These are phyloP conservation scores for Paramormyrops kingsleyae DNA, from an alignment of 2,113 vertebrate species.

Conservation along the genomic window DNA sequence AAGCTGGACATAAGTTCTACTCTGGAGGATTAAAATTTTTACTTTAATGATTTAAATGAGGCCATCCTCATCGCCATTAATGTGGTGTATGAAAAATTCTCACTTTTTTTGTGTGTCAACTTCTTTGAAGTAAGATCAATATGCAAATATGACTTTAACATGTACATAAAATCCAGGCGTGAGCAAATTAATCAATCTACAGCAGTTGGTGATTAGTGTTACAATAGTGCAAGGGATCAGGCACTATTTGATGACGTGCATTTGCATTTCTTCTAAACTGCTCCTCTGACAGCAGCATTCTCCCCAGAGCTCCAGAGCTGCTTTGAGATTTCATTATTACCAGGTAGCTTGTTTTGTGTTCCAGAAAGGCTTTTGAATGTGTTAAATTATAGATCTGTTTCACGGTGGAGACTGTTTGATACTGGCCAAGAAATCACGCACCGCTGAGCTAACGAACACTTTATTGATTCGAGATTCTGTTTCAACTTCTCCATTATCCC, in stretches of 20 bases:
- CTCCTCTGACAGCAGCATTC: neutral
- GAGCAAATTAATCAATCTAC: neutral
- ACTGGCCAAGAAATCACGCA: neutral
- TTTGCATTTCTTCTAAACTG: neutral
- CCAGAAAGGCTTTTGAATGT: neutral
- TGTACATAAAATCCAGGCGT: neutral
- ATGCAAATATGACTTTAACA: neutral
- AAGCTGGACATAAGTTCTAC: neutral
- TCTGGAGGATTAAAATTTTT: neutral
- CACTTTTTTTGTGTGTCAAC: neutral
- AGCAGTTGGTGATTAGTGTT: neutral
- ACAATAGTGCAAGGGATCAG: neutral
- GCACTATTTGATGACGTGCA: neutral
- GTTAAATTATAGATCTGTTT: neutral
- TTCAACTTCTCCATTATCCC: neutral
- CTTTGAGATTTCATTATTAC: neutral
- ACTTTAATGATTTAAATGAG: neutral
- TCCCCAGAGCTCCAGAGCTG: neutral
- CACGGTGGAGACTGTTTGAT: neutral
- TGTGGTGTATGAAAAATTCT: neutral
- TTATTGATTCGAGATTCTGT: neutral
- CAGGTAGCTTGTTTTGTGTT: neutral
- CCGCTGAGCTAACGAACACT: neutral
- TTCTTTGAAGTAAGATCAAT: neutral
- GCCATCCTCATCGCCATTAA: neutral